Base-by-base conservation (phyloP, 1,140 invertebrate species). In the Vanessa tameamea region DNA sequence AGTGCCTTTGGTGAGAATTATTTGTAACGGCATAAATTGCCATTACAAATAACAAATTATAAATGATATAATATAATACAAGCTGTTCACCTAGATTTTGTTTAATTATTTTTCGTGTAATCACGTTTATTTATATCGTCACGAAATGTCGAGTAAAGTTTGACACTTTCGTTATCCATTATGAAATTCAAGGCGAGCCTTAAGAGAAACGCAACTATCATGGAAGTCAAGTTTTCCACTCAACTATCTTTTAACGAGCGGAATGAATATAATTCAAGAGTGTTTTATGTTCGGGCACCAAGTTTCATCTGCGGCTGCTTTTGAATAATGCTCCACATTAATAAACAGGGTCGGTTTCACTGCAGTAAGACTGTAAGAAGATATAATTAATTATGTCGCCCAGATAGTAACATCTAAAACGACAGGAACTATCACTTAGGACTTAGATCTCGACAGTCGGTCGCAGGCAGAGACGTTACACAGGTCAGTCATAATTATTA, bases 241-340 rank as follows among this genome's bases (percentile, higher is more conserved):
- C 77, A 81, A 82, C 79, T 87, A 81, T 83, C 81, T 84, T 81
- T 83, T 86, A 85, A 88, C 83, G 87, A 86, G 86, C 73, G 79
- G 76, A 85, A 87, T 81, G 80, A 87, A 89, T 87, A 87, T 83
- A 87, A 85, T 84, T 87, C 84, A 79, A 82, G 82, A 86, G 83
- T 84, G 83, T 89, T 88, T 85, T 81, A 84, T 81, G 80, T 71
- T 78, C 73, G 74, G 78, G 78, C 76, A 81, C 79, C 76, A 81
- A 82, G 87, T 85, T 85, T 87, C 89, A 91, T 90, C 84, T 89
- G 88, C 79, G 88, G 86, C 68, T 81, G 83, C 74, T 69, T 73
- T 82, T 90, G 88, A 89, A 88, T 92, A 89, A 92, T 90, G 84
- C 75, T 75, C 53, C 67, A 81, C 88, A 90, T 92, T 92, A 89